Evolutionary conservation across 2,888 invertebrate genomes (phyloP).

Genomic region (Strigamia crassipes): DNA sequence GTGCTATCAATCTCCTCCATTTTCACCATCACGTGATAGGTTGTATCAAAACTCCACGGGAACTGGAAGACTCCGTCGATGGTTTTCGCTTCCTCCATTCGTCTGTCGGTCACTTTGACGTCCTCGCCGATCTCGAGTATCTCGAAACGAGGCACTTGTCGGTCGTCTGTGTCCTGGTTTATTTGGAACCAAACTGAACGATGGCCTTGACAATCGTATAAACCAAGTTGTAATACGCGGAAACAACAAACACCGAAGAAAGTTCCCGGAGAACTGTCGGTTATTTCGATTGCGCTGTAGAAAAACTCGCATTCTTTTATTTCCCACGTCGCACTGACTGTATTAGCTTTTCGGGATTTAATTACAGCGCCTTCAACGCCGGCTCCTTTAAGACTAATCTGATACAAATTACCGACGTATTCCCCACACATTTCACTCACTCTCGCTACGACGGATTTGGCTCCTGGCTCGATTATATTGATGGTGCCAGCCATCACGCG

Average conservation of each 20-base stretch:
- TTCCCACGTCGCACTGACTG: neutral
- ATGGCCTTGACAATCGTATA: slow-evolving; percentile 4
- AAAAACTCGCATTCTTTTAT: neutral
- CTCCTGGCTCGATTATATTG: neutral
- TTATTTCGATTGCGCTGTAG: neutral
- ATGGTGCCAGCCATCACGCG: neutral
- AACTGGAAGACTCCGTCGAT: neutral
- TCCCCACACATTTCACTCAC: neutral
- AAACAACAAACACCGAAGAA: neutral
- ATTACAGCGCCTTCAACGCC: neutral
- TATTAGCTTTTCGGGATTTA: neutral
- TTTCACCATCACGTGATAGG: neutral
- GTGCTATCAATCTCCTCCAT: neutral
- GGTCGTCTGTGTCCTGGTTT: neutral
- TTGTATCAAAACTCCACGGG: neutral
- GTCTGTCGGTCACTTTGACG: neutral
- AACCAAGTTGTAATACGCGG: neutral
- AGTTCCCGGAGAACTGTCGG: neutral
- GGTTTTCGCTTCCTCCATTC: neutral
- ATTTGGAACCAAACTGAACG: neutral
- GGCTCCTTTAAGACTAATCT: neutral
- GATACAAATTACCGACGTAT: neutral
- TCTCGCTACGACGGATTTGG: neutral
- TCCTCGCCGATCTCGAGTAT: neutral
- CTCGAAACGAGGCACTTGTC: neutral